phyloP scores from a whole-genome alignment of 2,888 invertebrate species.

The Drosophila monieri region DNA sequence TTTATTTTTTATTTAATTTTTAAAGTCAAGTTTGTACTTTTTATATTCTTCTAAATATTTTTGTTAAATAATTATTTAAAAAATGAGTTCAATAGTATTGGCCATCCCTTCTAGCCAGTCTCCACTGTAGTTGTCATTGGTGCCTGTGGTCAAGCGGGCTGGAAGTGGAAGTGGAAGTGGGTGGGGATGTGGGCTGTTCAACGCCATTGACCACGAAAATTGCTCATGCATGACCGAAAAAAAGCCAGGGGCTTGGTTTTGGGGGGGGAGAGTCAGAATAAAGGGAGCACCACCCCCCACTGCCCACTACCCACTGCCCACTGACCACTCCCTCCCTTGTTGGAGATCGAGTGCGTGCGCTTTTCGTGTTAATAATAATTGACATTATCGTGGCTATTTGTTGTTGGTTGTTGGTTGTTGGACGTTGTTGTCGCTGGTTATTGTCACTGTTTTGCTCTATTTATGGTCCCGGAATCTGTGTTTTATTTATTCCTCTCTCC shows the following conservation, averaged over 20 bases:
- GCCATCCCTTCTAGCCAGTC: background rate
- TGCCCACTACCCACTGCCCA: too few relatives aligned
- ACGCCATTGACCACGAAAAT: conserved; percentile 65
- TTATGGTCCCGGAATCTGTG: conserved; percentile 31
- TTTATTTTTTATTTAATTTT: too few relatives aligned
- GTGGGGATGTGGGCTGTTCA: conserved; percentile 42
- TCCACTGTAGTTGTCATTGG: conserved; percentile 24
- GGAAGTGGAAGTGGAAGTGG: background rate
- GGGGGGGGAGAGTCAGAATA: background rate
- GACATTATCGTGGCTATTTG: conserved; percentile 58
- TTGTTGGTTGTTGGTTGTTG: conserved; percentile 20
- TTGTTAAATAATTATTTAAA: too few relatives aligned
- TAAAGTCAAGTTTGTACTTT: too few relatives aligned
- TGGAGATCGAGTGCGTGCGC: conserved; percentile 46
- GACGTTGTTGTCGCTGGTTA: conserved; percentile 11
- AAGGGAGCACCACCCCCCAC: too few relatives aligned
- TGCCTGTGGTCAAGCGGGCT: conserved; percentile 26
- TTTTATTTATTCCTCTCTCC: conserved; percentile 5
- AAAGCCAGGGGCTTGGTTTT: background rate
- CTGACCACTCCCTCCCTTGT: too few relatives aligned
- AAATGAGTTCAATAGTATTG: too few relatives aligned
- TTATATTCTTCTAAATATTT: too few relatives aligned
- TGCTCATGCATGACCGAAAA: conserved; percentile 52
- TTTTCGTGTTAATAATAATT: conserved; percentile 69
- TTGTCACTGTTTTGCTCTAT: conserved; percentile 43